Base-by-base conservation (phyloP, 2,113 vertebrate species). In the Mohoua ochrocephala region DNA sequence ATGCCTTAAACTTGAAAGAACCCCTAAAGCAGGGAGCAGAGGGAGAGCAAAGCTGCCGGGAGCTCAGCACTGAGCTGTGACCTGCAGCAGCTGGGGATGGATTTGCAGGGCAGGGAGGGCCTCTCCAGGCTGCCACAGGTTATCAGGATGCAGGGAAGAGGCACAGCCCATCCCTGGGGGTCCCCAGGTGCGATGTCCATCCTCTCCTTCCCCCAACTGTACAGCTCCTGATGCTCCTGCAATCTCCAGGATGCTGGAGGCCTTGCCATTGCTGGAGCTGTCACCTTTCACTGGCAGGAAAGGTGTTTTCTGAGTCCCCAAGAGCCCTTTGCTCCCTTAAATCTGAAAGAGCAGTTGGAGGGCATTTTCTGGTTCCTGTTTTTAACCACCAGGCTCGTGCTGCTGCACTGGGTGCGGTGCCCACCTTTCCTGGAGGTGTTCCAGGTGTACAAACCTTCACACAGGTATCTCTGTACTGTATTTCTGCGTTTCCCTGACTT, bases 371-470 rank as follows among this genome's bases (percentile, higher is more conserved):
- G 68, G 71, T 52, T 23, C 1, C 39, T 82, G 19, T 54, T 90
- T 69, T 47, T 27, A 18, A 42, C 10, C 1, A 11, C 35, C 75
- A 75, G 44, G 44, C 84, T 64, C 1, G 2, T 83, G 95, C 85
- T 96, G 95, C 79, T 92, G 92, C 59, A 22, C 59, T 90, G 92
- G 95, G 79, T 70, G 83, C 81, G 64, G 56, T n/a, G 45, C 75
- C 83, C 76, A 33, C 47, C 59, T 39, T 10, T 4, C n/a, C 93
- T 92, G 92, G 90, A 92, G 75, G 11, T 64, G 57, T 60, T 88
- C 85, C 88, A 57, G 71, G 47, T 44, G 75, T 37, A 41, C 82
- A 70, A 14, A 75, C 84, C 85, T 83, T 89, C 56, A 71, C 79
- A 84, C 64, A 81, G 67, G 2, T 86, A 78, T 71, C 83, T 54